Base-by-base conservation (phyloP, 2,797 vertebrate genomes). In the Jordanella pulchra region DNA sequence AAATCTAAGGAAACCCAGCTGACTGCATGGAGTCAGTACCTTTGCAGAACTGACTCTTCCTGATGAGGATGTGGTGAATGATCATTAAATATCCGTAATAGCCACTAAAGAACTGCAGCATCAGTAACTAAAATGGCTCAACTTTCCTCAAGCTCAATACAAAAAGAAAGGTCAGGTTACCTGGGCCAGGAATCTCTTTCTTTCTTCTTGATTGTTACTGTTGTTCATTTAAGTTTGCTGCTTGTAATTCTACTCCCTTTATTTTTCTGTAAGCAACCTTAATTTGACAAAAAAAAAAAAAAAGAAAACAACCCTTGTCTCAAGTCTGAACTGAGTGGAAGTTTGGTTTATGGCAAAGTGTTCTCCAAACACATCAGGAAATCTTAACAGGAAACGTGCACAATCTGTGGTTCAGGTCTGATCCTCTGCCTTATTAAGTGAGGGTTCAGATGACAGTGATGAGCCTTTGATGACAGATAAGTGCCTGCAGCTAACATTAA, bases 401-500 rank as follows among this genome's bases (percentile, higher is more conserved):
- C 58, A 72, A 69, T 68, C 18, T 25, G 83, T 71, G 83, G 39
- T 70, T 77, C 73, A 69, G 69, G 70, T 66, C 75, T 84, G 80
- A 82, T 85, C 85, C 77, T 69, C 61, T 7, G 55, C 67, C 81
- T 85, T 85, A 81, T 85, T 81, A 80, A 78, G 65, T 82, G 81
- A 81, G 75, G 70, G 71, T 80, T 72, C 68, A 83, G 74, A 72
- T 91, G 90, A 89, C 92, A 91, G 75, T 92, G 92, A 92, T 88
- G 90, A 87, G 84, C 69, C 80, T 73, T 58, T 84, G 93, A 84
- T 93, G 92, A 94, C 90, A 91, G 89, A 89, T 78, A 66, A 72
- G 73, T 65, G 89, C 92, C 93, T 78, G 82, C 64, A 82, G 92
- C 82, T 53, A 84, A 47, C 71, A 70, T 88, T 90, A 89, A 87